These are phyloP conservation scores for Vidua macroura DNA, from an alignment of 2,113 vertebrate genomes.

Conservation along the genomic window DNA sequence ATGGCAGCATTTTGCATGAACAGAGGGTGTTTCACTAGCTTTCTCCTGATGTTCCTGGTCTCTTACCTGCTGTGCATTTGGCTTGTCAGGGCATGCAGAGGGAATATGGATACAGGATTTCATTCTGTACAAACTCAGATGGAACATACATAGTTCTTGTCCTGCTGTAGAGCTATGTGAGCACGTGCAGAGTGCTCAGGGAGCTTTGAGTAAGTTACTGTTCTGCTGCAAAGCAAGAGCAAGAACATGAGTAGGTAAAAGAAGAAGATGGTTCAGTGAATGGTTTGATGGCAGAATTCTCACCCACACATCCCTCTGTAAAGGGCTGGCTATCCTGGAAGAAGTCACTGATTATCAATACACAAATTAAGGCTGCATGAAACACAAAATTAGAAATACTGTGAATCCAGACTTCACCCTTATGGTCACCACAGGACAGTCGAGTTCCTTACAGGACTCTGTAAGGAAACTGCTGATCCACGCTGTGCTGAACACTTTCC, in stretches of 20 bases:
- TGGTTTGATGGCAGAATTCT: neutral
- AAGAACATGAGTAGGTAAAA: neutral
- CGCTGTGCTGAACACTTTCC: neutral
- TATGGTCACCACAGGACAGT: neutral
- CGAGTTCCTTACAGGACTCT: accelerated
- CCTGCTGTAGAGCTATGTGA: neutral
- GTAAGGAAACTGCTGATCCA: neutral
- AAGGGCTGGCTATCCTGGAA: neutral
- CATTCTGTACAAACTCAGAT: neutral
- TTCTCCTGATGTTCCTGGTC: neutral
- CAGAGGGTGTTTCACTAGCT: neutral
- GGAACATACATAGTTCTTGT: neutral
- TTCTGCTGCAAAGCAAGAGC: neutral
- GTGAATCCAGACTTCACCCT: neutral
- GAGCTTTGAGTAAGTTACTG: neutral
- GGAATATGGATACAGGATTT: accelerated
- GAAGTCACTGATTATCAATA: neutral
- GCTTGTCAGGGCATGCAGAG: neutral
- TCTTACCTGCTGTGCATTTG: accelerated
- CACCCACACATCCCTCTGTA: neutral
- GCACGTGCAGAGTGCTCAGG: neutral
- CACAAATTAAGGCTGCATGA: neutral
- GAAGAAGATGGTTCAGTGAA: neutral
- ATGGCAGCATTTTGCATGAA: neutral
- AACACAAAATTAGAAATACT: neutral